Percentiles rank a stretch among this genome's conserved stretches.
phyloP scores from a whole-genome alignment of 2,113 vertebrate genomes.

The Entelurus aequoreus region DNA sequence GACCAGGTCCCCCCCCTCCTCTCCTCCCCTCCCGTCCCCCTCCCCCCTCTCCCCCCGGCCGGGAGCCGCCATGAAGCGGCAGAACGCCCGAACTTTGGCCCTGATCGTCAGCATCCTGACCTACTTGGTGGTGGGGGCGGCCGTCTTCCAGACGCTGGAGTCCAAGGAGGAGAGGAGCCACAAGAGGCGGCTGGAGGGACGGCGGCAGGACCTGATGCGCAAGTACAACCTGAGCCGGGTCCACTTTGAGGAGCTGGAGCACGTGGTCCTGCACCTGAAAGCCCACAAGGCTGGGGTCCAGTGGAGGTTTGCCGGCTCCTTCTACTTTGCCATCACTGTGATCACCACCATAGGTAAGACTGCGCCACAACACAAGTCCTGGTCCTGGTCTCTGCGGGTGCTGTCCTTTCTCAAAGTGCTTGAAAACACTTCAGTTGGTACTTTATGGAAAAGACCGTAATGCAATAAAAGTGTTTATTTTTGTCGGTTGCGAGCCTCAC shows the following conservation, averaged over 20 bases:
- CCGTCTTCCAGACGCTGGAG: conserved; percentile 92
- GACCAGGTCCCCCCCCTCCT: too few relatives aligned
- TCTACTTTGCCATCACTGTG: conserved; percentile 98
- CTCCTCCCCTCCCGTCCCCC: conserved; percentile 8
- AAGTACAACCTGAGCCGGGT: conserved; percentile 87
- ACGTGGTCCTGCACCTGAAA: conserved; percentile 84
- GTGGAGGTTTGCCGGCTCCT: conserved; percentile 94
- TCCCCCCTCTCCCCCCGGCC: not conserved
- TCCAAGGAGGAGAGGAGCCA: conserved; percentile 86
- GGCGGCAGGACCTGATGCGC: conserved; percentile 76
- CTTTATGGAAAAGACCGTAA: too few relatives aligned
- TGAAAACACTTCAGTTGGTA: too few relatives aligned
- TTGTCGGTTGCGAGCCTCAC: too few relatives aligned
- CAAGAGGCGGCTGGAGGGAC: conserved; percentile 77
- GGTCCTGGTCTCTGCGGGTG: too few relatives aligned
- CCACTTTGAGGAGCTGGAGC: conserved; percentile 86
- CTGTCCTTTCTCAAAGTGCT: too few relatives aligned
- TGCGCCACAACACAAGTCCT: too few relatives aligned
- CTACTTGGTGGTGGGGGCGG: conserved; percentile 93
- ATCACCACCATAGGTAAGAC: conserved; percentile 93
- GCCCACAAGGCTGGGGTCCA: conserved; percentile 94
- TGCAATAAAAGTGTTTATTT: too few relatives aligned
- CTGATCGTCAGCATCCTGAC: conserved; percentile 95
- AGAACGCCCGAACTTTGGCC: conserved; percentile 89
- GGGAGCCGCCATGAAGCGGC: conserved; percentile 82